phyloP scores from a whole-genome alignment of 2,888 invertebrate genomes.

The Rotaria macrura region DNA sequence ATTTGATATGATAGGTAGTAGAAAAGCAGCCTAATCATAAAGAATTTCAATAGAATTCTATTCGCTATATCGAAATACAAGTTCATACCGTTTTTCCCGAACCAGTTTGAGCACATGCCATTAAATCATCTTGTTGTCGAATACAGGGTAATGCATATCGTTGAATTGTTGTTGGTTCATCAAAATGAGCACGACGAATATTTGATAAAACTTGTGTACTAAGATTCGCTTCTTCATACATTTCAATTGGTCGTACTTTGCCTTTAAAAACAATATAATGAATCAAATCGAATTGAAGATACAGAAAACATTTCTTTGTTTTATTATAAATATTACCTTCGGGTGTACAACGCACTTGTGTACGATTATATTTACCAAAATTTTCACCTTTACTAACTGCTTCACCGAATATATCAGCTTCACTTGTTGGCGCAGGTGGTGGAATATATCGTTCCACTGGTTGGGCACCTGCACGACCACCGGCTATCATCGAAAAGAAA shows the following conservation, averaged over 20 bases:
- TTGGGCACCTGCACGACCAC: not conserved
- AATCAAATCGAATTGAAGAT: not conserved
- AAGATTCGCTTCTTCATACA: constrained; percentile 26
- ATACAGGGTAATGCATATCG: constrained; percentile 25
- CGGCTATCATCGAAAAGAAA: not conserved
- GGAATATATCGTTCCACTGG: not conserved
- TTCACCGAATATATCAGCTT: constrained; percentile 5
- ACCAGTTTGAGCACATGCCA: constrained; percentile 20
- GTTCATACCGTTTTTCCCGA: constrained; percentile 1
- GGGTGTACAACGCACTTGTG: not conserved
- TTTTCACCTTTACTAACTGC: constrained; percentile 1
- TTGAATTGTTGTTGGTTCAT: constrained; percentile 31
- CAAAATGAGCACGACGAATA: constrained; percentile 26
- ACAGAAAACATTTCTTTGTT: not conserved
- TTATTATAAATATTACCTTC: not conserved
- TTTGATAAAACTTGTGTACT: constrained; percentile 26
- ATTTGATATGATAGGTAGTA: constrained; percentile 30
- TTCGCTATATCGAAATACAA: not conserved
- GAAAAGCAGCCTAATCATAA: constrained; percentile 28
- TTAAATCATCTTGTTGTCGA: constrained; percentile 22
- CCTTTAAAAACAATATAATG: not conserved
- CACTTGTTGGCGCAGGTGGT: not conserved
- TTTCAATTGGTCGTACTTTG: constrained; percentile 20
- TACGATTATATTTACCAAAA: not conserved
- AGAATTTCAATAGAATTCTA: not conserved